Percentiles rank a stretch among this genome's conserved stretches.
Evolutionary conservation across 2,797 vertebrate genomes (phyloP).

Genomic region (Mus spretus): DNA sequence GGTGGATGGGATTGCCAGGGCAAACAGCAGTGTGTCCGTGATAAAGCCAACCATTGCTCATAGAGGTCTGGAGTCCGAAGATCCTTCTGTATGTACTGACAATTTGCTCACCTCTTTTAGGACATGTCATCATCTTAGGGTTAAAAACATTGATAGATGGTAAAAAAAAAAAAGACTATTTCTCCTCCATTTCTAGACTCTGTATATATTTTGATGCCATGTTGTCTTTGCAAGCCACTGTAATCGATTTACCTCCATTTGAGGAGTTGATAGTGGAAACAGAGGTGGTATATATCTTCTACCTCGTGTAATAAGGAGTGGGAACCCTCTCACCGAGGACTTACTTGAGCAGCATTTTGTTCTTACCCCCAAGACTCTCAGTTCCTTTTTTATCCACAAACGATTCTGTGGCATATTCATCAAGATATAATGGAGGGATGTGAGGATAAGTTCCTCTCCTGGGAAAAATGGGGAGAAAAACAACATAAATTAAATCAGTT

Average conservation of each 20-base stretch:
- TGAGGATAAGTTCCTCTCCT: conserved; percentile 55
- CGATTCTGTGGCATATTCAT: neutral
- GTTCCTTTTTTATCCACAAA: conserved; percentile 41
- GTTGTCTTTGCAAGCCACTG: neutral
- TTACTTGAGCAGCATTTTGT: conserved; percentile 2
- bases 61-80: neutral
- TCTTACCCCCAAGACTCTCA: conserved; percentile 79
- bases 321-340: neutral
- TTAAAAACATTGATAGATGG: neutral
- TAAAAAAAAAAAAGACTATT: neutral
- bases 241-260: neutral
- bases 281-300: neutral
- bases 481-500: neutral
- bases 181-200: neutral
- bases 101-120: neutral
- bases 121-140: neutral
- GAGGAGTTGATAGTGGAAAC: neutral
- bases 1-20: neutral
- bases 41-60: neutral
- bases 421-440: conserved; percentile 41
- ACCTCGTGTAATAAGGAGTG: neutral
- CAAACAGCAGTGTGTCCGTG: neutral
- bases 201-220: neutral
- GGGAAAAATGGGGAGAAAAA: conserved; percentile 38
- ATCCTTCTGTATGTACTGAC: neutral